Evolutionary conservation across 2,113 vertebrate genomes (phyloP).

Genomic region (Urocitellus parryii): DNA sequence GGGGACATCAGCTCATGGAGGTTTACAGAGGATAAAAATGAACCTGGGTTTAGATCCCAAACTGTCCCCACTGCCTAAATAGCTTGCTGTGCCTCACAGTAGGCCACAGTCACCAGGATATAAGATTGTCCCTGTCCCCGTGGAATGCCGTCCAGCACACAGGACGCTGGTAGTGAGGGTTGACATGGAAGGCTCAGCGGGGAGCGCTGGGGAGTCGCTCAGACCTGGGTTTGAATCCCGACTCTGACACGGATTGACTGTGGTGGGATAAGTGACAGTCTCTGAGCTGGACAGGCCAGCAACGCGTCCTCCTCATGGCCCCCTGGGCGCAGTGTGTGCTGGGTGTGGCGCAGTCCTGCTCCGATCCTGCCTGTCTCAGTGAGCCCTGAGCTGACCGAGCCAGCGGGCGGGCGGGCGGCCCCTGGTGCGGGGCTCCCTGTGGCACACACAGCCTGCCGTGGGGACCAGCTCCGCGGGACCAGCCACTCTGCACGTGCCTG

Average conservation of each 20-base stretch:
- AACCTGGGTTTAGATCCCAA: background rate
- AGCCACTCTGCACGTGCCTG: background rate
- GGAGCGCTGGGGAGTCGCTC: background rate
- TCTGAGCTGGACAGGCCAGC: background rate
- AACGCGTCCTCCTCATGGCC: too few relatives aligned
- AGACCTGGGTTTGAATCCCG: background rate
- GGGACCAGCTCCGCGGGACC: background rate
- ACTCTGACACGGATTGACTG: too few relatives aligned
- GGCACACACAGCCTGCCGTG: too few relatives aligned
- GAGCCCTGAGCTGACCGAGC: background rate
- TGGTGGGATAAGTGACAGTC: background rate
- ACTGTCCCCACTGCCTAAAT: too few relatives aligned
- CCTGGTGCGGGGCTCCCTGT: background rate
- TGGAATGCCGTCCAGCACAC: rapidly evolving
- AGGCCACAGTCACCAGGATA: background rate
- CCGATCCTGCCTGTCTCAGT: background rate
- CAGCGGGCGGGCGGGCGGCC: background rate
- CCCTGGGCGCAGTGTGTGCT: rapidly evolving
- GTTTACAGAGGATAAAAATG: background rate
- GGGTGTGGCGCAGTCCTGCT: background rate
- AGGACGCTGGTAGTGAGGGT: background rate
- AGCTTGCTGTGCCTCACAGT: background rate
- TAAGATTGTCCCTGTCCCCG: background rate
- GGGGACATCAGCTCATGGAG: background rate
- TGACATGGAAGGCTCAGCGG: background rate